A percentile compares a stretch with the other conserved stretches of the same genome.
phyloP scores from a whole-genome alignment of 1,140 invertebrate species.

The Hylaeus anthracinus region DNA sequence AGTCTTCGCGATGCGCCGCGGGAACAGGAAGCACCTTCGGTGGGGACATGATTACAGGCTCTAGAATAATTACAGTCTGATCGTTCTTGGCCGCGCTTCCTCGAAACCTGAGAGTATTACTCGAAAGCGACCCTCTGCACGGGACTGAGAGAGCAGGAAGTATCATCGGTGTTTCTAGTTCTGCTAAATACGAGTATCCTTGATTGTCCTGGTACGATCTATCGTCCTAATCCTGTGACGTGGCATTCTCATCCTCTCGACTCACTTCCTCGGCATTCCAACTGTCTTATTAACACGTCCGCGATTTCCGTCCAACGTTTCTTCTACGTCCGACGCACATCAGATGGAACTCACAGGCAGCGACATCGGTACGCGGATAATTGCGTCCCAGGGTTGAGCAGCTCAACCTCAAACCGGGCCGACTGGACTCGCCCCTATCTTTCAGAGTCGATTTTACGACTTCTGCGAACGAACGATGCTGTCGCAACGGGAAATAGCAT shows the following conservation, averaged over 20 bases:
- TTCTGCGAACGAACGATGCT: background rate
- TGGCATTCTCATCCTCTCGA: too few species aligned
- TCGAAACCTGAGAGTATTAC: background rate
- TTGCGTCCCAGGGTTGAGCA: background rate
- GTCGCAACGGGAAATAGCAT: background rate
- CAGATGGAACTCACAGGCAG: background rate
- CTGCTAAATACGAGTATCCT: too few species aligned
- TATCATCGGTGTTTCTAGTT: background rate
- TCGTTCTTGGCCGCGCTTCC: background rate
- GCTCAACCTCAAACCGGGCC: background rate
- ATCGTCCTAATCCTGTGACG: background rate
- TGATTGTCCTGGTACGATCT: too few species aligned
- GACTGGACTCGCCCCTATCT: background rate
- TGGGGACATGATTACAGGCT: conserved; percentile 13
- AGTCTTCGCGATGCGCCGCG: background rate
- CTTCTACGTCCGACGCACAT: background rate
- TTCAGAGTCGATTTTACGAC: background rate
- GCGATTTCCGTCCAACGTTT: background rate
- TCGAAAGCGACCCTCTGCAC: too few species aligned
- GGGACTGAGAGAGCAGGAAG: background rate
- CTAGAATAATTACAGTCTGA: too few species aligned
- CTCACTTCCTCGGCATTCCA: background rate
- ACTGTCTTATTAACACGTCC: background rate
- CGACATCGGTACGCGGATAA: conserved; percentile 16
- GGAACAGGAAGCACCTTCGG: background rate